A percentile compares a stretch with the other conserved stretches of the same genome.
Conservation (phyloP, 1,140 invertebrate species). For the Meloidogyne hapla region DNA sequence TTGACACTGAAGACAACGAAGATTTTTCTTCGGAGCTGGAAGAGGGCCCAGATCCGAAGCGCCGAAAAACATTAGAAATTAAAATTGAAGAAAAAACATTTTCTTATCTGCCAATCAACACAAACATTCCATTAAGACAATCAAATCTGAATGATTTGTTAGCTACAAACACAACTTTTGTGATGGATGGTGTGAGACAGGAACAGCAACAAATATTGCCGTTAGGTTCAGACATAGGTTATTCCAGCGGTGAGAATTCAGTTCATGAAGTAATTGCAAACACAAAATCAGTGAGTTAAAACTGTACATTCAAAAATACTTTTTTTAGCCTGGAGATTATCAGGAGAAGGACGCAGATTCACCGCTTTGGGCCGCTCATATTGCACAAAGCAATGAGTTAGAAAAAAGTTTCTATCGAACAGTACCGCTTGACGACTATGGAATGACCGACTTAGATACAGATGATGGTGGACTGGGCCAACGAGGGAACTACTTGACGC, state of each 20-base stretch:
- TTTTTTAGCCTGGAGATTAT: background rate
- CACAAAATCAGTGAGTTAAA: constrained; percentile 14
- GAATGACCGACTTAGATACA: constrained; percentile 27
- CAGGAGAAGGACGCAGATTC: background rate
- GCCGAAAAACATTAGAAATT: constrained; percentile 12
- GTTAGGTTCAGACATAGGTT: constrained; percentile 35
- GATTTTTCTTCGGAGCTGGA: constrained; percentile 22
- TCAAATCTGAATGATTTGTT: background rate
- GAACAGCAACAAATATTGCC: constrained; percentile 7
- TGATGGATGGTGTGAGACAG: constrained; percentile 15
- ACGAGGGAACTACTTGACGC: constrained; percentile 7
- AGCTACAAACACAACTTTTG: background rate
- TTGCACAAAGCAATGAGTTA: constrained; percentile 15
- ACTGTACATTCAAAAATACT: background rate
- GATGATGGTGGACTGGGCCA: constrained; percentile 14
- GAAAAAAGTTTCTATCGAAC: constrained; percentile 40
- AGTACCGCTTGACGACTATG: constrained; percentile 36
- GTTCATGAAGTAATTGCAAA: constrained; percentile 30
- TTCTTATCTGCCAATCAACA: background rate
- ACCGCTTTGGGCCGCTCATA: background rate
- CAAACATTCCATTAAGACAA: background rate
- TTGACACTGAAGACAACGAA: background rate
- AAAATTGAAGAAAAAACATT: background rate
- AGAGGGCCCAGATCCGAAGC: constrained; percentile 18
- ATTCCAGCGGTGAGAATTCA: constrained; percentile 45